Percentiles rank a stretch among this genome's conserved stretches.
Evolutionary conservation across 2,113 vertebrate species (phyloP).

Genomic region (Lophura nycthemera): DNA sequence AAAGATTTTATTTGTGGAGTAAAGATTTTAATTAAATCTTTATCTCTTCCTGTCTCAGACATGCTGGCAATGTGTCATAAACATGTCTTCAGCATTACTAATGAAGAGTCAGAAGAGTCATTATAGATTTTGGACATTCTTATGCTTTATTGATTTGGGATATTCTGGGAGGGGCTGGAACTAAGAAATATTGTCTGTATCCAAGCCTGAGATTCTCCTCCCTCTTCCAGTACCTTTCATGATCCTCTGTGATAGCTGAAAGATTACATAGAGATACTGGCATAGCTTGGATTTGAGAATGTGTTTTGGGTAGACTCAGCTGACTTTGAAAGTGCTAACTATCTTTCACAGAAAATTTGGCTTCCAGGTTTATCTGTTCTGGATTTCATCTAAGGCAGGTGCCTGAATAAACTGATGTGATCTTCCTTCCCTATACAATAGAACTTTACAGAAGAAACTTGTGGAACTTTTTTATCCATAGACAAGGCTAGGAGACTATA

Average conservation of each 20-base stretch:
- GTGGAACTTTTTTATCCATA: background rate
- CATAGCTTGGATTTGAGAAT: background rate
- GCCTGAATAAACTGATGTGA: background rate
- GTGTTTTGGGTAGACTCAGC: background rate
- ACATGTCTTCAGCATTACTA: background rate
- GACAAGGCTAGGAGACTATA: background rate
- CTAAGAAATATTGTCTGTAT: background rate
- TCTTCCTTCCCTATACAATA: background rate
- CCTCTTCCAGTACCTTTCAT: background rate
- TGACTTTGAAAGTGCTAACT: background rate
- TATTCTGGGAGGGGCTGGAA: background rate
- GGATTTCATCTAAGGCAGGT: background rate
- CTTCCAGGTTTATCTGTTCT: background rate
- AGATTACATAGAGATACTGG: background rate
- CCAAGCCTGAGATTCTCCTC: background rate
- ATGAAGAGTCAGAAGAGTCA: background rate
- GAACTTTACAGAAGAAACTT: background rate
- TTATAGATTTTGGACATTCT: background rate
- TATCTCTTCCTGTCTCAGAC: background rate
- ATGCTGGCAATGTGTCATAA: background rate
- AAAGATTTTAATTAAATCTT: background rate
- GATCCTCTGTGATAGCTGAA: background rate
- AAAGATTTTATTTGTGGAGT: background rate
- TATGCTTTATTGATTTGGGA: background rate
- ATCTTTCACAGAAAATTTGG: background rate